phyloP scores from a whole-genome alignment of 2,888 invertebrate species.

The Nasonovia ribisnigri region DNA sequence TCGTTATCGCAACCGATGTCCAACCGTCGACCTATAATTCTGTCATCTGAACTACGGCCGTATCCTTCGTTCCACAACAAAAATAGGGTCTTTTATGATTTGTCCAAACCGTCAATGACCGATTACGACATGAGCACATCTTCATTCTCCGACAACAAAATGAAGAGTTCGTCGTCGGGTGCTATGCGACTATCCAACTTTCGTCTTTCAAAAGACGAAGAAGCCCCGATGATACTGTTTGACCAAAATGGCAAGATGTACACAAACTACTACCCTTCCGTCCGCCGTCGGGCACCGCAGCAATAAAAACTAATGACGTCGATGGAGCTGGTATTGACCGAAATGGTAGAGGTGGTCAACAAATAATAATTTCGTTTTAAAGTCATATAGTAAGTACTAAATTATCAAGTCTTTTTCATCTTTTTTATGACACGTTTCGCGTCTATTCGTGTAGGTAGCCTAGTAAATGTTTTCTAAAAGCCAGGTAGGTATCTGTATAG shows the following conservation, averaged over 20 bases:
- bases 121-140: background rate
- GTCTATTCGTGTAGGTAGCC: background rate
- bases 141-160: background rate
- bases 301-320: background rate
- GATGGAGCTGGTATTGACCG: background rate
- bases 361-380: background rate
- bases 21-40: background rate
- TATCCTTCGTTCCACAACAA: background rate
- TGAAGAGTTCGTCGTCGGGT: background rate
- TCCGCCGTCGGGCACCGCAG: background rate
- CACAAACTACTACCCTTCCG: background rate
- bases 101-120: background rate
- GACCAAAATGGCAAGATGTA: background rate
- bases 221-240: background rate
- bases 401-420: background rate
- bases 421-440: background rate
- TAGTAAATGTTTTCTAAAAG: background rate
- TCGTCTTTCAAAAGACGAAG: background rate
- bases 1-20: background rate
- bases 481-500: background rate
- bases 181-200: background rate
- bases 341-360: background rate
- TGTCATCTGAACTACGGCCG: background rate
- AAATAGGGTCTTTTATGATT: background rate
- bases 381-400: background rate